Conservation (phyloP, 2,113 vertebrate species). For the Atrichornis clamosus region DNA sequence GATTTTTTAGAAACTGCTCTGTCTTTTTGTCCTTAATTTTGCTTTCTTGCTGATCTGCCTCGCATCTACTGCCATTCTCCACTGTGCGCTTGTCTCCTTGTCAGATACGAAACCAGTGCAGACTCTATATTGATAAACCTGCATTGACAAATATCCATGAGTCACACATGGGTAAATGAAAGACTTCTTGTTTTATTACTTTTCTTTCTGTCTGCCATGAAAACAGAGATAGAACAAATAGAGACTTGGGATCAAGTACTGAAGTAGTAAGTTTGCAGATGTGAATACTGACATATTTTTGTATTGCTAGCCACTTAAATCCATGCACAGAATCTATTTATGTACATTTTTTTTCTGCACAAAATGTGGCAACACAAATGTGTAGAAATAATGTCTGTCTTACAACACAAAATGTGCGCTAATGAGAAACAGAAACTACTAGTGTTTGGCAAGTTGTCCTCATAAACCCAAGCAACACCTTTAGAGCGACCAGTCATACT, state of each 20-base stretch:
- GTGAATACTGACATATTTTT: background rate
- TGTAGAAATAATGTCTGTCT: background rate
- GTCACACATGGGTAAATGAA: background rate
- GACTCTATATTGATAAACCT: conserved; percentile 4
- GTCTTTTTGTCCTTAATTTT: background rate
- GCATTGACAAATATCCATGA: background rate
- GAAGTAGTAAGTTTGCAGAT: background rate
- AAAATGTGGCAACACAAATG: background rate
- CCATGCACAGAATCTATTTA: background rate
- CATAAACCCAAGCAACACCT: background rate
- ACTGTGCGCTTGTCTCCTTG: background rate
- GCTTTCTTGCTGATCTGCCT: background rate
- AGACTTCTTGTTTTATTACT: background rate
- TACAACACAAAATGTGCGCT: background rate
- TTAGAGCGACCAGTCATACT: background rate
- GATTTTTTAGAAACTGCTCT: background rate
- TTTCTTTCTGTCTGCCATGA: background rate
- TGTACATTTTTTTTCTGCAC: background rate
- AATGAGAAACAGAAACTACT: background rate
- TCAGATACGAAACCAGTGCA: background rate
- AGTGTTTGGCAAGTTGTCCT: background rate
- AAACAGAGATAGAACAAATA: background rate
- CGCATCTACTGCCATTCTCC: background rate
- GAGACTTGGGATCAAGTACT: background rate
- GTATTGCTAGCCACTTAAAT: background rate